Conservation (phyloP, 23 tunicate genomes). For the Halocynthia roretzi region DNA sequence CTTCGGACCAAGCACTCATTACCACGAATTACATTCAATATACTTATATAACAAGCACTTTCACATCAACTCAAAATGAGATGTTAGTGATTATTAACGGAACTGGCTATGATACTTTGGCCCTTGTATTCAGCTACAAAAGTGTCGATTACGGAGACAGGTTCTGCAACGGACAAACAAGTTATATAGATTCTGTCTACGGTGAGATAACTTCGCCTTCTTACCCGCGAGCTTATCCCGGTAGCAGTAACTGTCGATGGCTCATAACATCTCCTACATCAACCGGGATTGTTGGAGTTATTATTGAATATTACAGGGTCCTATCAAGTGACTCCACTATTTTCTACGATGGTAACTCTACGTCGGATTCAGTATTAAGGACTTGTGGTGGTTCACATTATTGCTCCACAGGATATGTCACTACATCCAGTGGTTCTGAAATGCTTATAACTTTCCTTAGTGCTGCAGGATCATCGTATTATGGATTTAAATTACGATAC, state of each 20-base stretch:
- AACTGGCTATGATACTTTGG: not conserved
- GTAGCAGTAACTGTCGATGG: slow-evolving; percentile 10
- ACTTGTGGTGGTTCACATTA: not conserved
- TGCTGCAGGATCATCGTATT: too few relatives aligned
- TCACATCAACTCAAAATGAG: not conserved
- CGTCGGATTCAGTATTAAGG: not conserved
- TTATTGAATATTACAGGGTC: too few relatives aligned
- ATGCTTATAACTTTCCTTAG: too few relatives aligned
- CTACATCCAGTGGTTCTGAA: too few relatives aligned
- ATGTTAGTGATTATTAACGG: not conserved
- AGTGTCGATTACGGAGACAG: not conserved
- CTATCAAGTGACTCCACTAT: not conserved
- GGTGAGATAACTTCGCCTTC: not conserved
- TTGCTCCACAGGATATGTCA: not conserved
- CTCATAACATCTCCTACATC: not conserved
- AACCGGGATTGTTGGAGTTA: too few relatives aligned
- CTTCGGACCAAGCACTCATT: not conserved
- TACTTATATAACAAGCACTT: not conserved
- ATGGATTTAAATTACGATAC: too few relatives aligned
- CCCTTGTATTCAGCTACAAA: not conserved
- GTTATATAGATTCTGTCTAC: not conserved
- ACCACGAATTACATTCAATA: not conserved
- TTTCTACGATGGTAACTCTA: slow-evolving; percentile 5
- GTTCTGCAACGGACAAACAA: too few relatives aligned
- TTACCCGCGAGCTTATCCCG: slow-evolving; percentile 1